Conservation (phyloP, 2,797 vertebrate species). For the Decapterus maruadsi region DNA sequence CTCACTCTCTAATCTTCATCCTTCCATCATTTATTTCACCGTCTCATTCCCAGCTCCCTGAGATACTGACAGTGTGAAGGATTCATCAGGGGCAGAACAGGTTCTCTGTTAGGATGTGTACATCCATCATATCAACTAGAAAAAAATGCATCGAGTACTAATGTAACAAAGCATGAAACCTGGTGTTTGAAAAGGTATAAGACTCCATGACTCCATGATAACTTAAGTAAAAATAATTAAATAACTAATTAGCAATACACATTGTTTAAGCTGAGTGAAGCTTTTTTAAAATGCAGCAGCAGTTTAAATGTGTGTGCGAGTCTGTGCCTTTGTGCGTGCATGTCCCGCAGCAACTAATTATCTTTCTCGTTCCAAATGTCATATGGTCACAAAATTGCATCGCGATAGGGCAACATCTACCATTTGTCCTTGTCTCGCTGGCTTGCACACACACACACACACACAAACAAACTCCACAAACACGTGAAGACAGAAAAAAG, state of each 20-base stretch:
- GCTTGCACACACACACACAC: not conserved
- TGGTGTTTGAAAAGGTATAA: not conserved
- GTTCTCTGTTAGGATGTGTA: constrained; percentile 29
- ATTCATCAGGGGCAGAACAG: constrained; percentile 41
- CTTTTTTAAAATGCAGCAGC: not conserved
- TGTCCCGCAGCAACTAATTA: constrained; percentile 63
- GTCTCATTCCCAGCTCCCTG: constrained; percentile 52
- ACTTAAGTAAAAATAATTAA: not conserved
- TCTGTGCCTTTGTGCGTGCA: constrained; percentile 21
- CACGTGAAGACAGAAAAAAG: not conserved
- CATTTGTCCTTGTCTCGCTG: constrained; percentile 25
- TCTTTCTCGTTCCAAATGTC: constrained; percentile 73
- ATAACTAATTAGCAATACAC: not conserved
- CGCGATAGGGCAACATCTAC: constrained; percentile 70
- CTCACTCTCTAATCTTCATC: constrained; percentile 51
- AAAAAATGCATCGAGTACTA: not conserved
- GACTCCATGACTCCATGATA: not conserved
- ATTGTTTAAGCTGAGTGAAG: not conserved
- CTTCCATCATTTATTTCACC: constrained; percentile 63
- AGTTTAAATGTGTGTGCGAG: not conserved
- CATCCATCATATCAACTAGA: constrained; percentile 25
- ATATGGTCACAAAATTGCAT: constrained; percentile 49
- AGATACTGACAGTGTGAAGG: constrained; percentile 44
- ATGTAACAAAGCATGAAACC: constrained; percentile 6
- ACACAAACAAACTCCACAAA: not conserved